These are phyloP conservation scores for Antidorcas marsupialis DNA, from an alignment of 2,113 vertebrate genomes.

Conservation along the genomic window DNA sequence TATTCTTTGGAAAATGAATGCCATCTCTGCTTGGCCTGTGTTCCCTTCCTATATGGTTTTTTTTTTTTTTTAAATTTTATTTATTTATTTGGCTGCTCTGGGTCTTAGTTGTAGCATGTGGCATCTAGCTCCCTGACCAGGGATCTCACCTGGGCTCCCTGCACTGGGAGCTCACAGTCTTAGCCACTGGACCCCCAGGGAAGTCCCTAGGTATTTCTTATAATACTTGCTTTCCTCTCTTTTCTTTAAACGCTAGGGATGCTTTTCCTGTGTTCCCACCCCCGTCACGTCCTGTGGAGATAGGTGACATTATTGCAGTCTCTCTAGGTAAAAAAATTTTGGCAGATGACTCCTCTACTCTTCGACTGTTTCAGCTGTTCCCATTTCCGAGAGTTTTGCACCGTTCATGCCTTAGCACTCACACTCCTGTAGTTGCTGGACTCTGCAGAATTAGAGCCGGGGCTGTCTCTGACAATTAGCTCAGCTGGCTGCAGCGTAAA, in stretches of 20 bases:
- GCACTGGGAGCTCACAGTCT: too few relatives aligned
- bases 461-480: conserved; percentile 81
- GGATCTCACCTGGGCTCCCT: too few relatives aligned
- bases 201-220: not conserved
- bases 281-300: not conserved
- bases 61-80: too few relatives aligned
- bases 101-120: too few relatives aligned
- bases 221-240: not conserved
- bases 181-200: too few relatives aligned
- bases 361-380: not conserved
- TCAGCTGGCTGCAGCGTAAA: conserved; percentile 77
- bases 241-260: not conserved
- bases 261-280: not conserved
- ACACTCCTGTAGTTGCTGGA: conserved; percentile 26
- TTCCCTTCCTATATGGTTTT: too few relatives aligned
- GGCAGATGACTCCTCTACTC: not conserved
- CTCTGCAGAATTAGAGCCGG: conserved; percentile 71
- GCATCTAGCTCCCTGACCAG: too few relatives aligned
- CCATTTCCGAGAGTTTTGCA: not conserved
- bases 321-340: conserved; percentile 27
- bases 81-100: too few relatives aligned
- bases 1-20: not conserved
- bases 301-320: conserved; percentile 1
- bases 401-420: not conserved
- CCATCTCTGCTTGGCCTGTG: not conserved